These are phyloP conservation scores for Trichogramma evanescens DNA, from an alignment of 2,888 invertebrate species.

Conservation along the genomic window DNA sequence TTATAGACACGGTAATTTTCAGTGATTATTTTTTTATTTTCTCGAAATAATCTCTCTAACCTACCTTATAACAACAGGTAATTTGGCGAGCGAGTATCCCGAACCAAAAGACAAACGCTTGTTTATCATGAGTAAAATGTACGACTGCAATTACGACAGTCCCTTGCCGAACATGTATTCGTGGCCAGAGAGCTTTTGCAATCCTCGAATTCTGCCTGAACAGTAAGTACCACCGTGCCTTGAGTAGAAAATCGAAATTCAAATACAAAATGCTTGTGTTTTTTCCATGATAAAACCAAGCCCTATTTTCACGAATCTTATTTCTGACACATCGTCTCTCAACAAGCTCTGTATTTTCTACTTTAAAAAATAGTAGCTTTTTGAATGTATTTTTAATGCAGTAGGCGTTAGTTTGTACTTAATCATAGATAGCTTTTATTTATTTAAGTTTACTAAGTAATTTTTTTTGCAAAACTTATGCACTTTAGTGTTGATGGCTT, in stretches of 20 bases:
- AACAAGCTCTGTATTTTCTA: neutral
- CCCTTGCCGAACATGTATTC: conserved; percentile 60
- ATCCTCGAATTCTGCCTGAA: conserved; percentile 41
- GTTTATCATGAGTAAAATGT: conserved; percentile 68
- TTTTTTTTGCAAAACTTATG: no score
- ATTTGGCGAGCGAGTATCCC: conserved; percentile 76
- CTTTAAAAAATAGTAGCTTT: conserved; percentile 4
- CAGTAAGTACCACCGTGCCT: conserved; percentile 34
- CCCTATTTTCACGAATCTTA: no score
- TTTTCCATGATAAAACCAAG: neutral
- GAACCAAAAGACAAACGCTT: conserved; percentile 70
- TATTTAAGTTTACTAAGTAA: no score
- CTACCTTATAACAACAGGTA: conserved; percentile 49
- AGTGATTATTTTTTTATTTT: conserved; percentile 26
- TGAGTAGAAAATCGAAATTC: neutral
- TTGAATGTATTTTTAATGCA: no score
- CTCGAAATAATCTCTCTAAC: neutral
- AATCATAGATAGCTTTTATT: no score
- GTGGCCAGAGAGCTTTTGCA: conserved; percentile 47
- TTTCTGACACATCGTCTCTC: neutral
- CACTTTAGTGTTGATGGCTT: no score
- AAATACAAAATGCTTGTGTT: neutral
- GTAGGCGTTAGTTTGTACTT: no score
- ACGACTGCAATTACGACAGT: conserved; percentile 70
- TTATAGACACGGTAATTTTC: conserved; percentile 72